These are phyloP conservation scores for Gorsachius magnificus DNA, from an alignment of 2,797 vertebrate genomes.

Conservation along the genomic window DNA sequence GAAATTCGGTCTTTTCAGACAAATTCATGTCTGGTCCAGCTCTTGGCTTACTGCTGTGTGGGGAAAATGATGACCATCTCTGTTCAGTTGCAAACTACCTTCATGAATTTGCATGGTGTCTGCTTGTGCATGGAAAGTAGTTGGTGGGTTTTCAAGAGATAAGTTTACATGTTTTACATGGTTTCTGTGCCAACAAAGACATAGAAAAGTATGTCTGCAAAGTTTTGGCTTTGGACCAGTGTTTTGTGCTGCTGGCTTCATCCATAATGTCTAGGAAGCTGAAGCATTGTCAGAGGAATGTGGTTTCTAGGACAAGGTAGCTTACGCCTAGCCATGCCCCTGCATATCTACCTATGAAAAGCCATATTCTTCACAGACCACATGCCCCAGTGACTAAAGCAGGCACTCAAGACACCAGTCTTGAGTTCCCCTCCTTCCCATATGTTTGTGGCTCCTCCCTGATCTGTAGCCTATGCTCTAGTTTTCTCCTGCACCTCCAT, in stretches of 20 bases:
- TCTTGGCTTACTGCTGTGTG: neutral
- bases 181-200: neutral
- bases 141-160: neutral
- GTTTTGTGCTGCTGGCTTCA: neutral
- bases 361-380: neutral
- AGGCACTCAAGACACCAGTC: neutral
- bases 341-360: neutral
- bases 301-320: neutral
- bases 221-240: neutral
- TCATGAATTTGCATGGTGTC: neutral
- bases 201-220: neutral
- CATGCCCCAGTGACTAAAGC: neutral
- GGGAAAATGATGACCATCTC: neutral
- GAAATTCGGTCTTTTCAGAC: neutral
- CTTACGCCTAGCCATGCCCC: neutral
- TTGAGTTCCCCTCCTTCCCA: neutral
- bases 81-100: neutral
- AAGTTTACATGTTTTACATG: neutral
- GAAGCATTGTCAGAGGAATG: neutral
- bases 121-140: neutral
- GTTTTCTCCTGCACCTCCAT: neutral
- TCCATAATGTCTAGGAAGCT: neutral
- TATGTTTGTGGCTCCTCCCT: neutral
- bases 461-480: neutral
- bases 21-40: neutral